phyloP scores from a whole-genome alignment of 2,888 invertebrate species.

The Cataglyphis albicans region DNA sequence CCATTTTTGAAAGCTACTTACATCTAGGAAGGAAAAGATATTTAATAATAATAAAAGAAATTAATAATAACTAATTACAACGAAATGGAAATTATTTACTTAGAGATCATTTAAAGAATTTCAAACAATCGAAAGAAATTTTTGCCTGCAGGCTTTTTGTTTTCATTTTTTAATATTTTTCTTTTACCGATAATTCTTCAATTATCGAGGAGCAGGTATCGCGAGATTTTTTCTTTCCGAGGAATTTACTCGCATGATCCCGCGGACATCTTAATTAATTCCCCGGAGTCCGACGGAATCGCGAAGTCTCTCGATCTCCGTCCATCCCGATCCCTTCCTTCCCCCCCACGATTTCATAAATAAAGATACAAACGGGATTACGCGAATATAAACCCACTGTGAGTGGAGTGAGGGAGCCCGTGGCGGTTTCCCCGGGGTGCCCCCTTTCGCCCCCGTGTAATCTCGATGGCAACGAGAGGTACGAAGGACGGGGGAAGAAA shows the following conservation, averaged over 20 bases:
- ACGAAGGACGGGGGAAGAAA: slow-evolving; percentile 49
- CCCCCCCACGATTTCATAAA: slow-evolving; percentile 40
- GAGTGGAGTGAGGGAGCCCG: neutral
- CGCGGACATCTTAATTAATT: slow-evolving; percentile 50
- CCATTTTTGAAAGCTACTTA: neutral
- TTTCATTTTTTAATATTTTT: neutral
- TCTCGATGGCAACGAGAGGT: slow-evolving; percentile 66
- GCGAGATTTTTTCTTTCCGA: neutral
- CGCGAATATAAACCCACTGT: slow-evolving; percentile 28
- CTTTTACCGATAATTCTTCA: neutral
- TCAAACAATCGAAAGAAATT: neutral
- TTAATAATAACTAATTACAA: too few species aligned
- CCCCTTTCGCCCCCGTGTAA: slow-evolving; percentile 52
- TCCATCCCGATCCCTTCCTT: slow-evolving; percentile 3
- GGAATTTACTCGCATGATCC: slow-evolving; percentile 31
- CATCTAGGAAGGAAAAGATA: neutral
- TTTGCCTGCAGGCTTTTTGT: neutral
- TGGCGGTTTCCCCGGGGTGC: slow-evolving; percentile 68
- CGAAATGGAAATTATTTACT: too few species aligned
- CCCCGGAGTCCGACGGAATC: slow-evolving; percentile 30
- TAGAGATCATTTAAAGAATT: neutral
- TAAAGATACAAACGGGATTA: slow-evolving; percentile 43
- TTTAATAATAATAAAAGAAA: neutral
- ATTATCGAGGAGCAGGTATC: slow-evolving; percentile 17
- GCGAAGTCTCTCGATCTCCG: slow-evolving; percentile 49